Conservation (phyloP, 2,113 vertebrate genomes). For the Plotosus lineatus region DNA sequence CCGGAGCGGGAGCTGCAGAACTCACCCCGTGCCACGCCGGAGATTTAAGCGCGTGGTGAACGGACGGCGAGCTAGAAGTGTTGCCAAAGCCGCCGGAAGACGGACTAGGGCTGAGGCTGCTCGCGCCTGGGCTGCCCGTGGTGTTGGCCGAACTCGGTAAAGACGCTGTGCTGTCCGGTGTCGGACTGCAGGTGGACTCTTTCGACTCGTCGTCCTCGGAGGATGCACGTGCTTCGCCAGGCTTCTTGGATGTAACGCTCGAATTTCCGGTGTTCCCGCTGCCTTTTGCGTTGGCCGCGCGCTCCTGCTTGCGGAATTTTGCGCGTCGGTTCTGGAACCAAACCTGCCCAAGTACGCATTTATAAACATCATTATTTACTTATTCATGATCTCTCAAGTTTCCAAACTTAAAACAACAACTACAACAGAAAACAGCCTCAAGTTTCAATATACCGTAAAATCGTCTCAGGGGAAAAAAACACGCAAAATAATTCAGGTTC, state of each 20-base stretch:
- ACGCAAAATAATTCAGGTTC: no score
- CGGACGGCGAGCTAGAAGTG: slow-evolving; percentile 73
- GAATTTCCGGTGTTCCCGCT: slow-evolving; percentile 59
- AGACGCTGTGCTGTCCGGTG: slow-evolving; percentile 94
- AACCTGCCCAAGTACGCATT: slow-evolving; percentile 75
- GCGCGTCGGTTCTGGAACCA: slow-evolving; percentile 98
- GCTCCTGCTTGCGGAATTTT: slow-evolving; percentile 96
- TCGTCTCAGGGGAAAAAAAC: no score
- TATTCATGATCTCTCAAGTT: not conserved
- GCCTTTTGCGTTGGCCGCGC: slow-evolving; percentile 86
- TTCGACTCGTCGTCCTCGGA: slow-evolving; percentile 94
- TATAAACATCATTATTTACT: not conserved
- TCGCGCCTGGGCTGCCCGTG: slow-evolving; percentile 77
- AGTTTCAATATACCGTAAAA: no score
- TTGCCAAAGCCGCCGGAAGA: slow-evolving; percentile 70
- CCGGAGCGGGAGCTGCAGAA: slow-evolving; percentile 74
- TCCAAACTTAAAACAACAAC: not conserved
- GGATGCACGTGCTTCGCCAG: slow-evolving; percentile 78
- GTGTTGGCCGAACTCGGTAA: slow-evolving; percentile 79
- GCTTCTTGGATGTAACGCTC: slow-evolving; percentile 75
- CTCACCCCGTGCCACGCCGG: slow-evolving; percentile 83
- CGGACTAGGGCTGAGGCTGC: slow-evolving; percentile 88
- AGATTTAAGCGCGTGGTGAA: slow-evolving; percentile 84
- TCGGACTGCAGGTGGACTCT: slow-evolving; percentile 93
- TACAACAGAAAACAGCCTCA: not conserved